Evolutionary conservation across 2,113 vertebrate species (phyloP).

Genomic region (Pongo abelii): DNA sequence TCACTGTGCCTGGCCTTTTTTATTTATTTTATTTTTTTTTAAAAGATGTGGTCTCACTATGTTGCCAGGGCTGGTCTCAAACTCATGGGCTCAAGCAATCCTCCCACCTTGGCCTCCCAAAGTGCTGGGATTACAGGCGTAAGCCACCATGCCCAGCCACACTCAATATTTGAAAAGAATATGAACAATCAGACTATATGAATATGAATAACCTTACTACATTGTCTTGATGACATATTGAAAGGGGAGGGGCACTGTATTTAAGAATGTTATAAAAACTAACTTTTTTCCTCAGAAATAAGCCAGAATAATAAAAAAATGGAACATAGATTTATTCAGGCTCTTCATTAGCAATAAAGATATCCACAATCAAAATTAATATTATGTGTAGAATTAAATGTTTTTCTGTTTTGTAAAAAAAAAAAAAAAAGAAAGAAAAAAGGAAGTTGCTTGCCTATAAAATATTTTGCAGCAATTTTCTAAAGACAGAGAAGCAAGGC

Average conservation of each 20-base stretch:
- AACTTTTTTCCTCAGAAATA: constrained; percentile 27
- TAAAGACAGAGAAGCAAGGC: not conserved
- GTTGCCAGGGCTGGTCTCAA: no score
- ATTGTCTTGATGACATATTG: not conserved
- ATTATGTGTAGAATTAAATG: not conserved
- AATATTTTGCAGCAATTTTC: not conserved
- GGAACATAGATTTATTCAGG: not conserved
- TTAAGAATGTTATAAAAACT: not conserved
- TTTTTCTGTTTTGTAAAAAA: not conserved
- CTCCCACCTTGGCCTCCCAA: no score
- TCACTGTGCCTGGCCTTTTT: no score
- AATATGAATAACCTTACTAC: not conserved
- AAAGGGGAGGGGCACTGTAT: not conserved
- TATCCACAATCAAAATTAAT: constrained; percentile 1
- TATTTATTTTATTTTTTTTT: no score
- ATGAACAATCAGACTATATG: not conserved
- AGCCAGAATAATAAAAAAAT: not conserved
- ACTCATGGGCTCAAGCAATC: no score
- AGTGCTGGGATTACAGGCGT: no score
- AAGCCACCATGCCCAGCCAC: not conserved
- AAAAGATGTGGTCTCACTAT: no score
- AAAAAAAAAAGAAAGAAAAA: not conserved
- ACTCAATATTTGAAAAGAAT: not conserved
- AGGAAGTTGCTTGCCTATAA: not conserved
- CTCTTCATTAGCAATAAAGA: not conserved